phyloP scores from a whole-genome alignment of 2,113 vertebrate genomes.

The Passer montanus region DNA sequence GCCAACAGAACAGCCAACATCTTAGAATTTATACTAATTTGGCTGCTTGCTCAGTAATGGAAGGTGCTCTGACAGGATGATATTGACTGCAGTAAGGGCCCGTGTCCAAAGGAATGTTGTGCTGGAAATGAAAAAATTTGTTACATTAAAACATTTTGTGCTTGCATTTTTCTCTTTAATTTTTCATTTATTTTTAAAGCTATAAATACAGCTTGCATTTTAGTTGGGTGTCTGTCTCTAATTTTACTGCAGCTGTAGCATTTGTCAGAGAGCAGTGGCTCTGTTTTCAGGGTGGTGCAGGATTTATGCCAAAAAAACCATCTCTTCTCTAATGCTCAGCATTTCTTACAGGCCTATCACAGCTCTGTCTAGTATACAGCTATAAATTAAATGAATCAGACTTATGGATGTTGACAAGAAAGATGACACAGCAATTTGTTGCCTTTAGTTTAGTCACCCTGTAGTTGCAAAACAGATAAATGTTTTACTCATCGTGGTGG shows the following conservation, averaged over 20 bases:
- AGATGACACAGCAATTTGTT: background rate
- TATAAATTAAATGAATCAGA: background rate
- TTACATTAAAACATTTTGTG: background rate
- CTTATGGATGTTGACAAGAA: background rate
- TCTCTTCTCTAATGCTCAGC: background rate
- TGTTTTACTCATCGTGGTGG: background rate
- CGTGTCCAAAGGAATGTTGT: background rate
- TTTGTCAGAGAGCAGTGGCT: background rate
- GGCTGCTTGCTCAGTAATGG: background rate
- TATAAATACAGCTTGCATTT: background rate
- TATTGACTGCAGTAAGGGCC: background rate
- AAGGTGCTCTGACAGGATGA: background rate
- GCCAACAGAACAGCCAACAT: background rate
- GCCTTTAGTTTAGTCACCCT: background rate
- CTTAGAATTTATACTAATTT: background rate
- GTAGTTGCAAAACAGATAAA: background rate
- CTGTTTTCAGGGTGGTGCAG: background rate
- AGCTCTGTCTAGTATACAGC: background rate
- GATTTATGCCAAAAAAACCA: background rate
- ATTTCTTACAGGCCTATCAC: background rate
- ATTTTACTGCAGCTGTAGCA: background rate
- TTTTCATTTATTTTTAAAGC: conserved; percentile 5
- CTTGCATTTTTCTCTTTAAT: background rate
- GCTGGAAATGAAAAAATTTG: background rate
- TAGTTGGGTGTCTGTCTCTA: background rate